Evolutionary conservation across 1,140 invertebrate genomes (phyloP).

Genomic region (Magallana gigas): DNA sequence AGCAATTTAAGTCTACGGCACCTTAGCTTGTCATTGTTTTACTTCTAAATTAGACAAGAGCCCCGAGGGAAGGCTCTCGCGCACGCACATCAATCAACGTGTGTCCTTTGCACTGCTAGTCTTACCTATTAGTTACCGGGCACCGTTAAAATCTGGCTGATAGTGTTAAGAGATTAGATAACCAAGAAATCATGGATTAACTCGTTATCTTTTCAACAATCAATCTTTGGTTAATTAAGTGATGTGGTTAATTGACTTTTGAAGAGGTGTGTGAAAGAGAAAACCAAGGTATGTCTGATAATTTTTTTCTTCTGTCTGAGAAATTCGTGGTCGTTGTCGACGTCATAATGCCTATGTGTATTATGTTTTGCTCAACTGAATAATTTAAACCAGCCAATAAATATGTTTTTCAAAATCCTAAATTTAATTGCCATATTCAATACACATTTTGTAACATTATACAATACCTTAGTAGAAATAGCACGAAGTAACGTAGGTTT

Average conservation of each 20-base stretch:
- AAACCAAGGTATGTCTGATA: background rate
- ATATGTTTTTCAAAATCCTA: no score
- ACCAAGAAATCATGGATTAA: constrained; percentile 20
- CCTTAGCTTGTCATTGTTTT: constrained; percentile 29
- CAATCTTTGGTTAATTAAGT: constrained; percentile 12
- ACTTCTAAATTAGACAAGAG: constrained; percentile 28
- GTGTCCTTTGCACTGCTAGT: background rate
- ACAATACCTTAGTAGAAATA: no score
- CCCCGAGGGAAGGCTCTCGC: background rate
- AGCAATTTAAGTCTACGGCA: constrained; percentile 10
- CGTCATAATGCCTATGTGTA: background rate
- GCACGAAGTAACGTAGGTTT: no score
- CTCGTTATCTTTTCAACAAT: background rate
- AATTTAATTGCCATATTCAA: no score
- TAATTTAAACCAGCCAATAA: no score
- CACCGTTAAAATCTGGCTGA: constrained; percentile 14
- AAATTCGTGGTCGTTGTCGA: background rate
- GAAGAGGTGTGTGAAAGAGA: background rate
- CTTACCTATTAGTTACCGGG: constrained; percentile 23
- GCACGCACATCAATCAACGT: background rate
- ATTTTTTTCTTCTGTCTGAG: background rate
- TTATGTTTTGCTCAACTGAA: background rate
- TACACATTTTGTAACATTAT: no score
- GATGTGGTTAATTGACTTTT: constrained; percentile 3
- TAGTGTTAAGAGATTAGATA: constrained; percentile 6